Evolutionary conservation across 2,113 vertebrate genomes (phyloP).

Genomic region (Canis aureus): DNA sequence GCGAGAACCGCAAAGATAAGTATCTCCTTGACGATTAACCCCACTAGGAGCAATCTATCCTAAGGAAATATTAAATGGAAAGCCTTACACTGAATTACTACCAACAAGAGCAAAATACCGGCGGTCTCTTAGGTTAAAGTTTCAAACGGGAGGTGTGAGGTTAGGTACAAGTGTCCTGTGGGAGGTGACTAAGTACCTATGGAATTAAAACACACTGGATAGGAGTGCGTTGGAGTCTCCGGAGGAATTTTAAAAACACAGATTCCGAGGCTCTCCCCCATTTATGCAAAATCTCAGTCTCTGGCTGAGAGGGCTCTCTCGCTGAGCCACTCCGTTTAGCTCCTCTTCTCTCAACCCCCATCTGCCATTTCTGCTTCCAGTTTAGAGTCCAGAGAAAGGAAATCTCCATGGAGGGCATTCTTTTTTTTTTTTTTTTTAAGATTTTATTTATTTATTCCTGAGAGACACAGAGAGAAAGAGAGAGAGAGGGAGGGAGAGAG

Average conservation of each 20-base stretch:
- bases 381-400: not conserved
- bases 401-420: not conserved
- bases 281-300: not conserved
- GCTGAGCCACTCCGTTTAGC: not conserved
- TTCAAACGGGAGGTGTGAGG: not conserved
- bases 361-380: not conserved
- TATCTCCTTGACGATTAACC: not conserved
- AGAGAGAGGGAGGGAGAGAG: too few species aligned
- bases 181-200: not conserved
- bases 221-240: not conserved
- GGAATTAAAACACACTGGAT: not conserved
- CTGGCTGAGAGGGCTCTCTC: not conserved
- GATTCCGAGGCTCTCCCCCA: not conserved
- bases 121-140: not conserved
- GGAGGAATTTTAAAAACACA: not conserved
- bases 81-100: not conserved
- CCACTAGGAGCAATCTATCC: not conserved
- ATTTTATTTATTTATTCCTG: too few species aligned
- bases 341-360: not conserved
- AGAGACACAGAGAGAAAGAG: too few species aligned
- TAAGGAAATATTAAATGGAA: conserved; percentile 34
- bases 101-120: not conserved
- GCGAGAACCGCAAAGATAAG: conserved; percentile 18
- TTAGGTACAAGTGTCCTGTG: not conserved
- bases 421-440: not conserved